Evolutionary conservation across 2,888 invertebrate species (phyloP).

Genomic region (Eupelmus urozonus): DNA sequence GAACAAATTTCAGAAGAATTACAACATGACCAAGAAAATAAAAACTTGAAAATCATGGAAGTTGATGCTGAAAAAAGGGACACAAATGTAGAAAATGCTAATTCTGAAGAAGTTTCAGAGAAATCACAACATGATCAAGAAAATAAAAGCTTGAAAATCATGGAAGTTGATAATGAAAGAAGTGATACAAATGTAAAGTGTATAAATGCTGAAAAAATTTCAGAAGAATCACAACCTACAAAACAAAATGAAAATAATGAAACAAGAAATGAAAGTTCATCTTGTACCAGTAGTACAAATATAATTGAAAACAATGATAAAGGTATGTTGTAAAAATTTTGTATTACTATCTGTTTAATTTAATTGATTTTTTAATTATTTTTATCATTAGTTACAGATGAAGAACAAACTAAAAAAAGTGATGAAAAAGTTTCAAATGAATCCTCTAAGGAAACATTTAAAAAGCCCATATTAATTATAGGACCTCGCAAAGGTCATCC

Average conservation of each 20-base stretch:
- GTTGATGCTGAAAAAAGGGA: background rate
- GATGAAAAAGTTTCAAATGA: background rate
- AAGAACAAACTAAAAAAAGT: background rate
- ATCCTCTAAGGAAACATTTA: slow-evolving; percentile 63
- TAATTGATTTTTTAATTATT: background rate
- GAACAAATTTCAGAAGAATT: background rate
- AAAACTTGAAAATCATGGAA: slow-evolving; percentile 34
- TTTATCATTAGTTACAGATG: too few relatives aligned
- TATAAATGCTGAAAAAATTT: background rate
- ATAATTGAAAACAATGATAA: background rate
- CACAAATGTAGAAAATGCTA: background rate
- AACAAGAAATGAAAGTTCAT: too few relatives aligned
- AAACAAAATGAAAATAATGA: background rate
- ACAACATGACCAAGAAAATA: background rate
- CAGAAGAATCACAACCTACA: background rate
- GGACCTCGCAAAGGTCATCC: slow-evolving; percentile 67
- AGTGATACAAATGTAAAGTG: background rate
- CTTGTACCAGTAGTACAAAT: too few relatives aligned
- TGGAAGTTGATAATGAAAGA: slow-evolving; percentile 11
- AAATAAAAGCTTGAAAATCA: slow-evolving; percentile 5
- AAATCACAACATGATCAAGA: background rate
- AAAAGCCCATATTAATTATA: slow-evolving; percentile 67
- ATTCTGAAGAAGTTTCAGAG: background rate
- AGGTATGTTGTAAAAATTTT: background rate
- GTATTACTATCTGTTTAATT: background rate